Conservation (phyloP, 2,888 invertebrate genomes). For the Calephelis perditalis region DNA sequence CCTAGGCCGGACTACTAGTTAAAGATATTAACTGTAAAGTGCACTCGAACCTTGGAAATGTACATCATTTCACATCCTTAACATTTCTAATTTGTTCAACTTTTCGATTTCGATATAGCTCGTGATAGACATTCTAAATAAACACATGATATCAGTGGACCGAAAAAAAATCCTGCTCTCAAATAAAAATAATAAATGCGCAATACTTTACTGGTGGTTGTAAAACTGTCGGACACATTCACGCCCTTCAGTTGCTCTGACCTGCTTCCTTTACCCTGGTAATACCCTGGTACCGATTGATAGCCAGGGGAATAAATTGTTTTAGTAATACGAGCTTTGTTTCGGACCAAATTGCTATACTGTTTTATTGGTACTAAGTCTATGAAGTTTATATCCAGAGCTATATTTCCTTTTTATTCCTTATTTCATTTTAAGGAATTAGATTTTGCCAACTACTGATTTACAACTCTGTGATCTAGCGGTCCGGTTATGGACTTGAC, state of each 20-base stretch:
- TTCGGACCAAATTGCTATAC: conserved; percentile 2
- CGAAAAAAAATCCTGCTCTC: conserved; percentile 53
- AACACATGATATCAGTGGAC: conserved; percentile 54
- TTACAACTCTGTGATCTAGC: no score
- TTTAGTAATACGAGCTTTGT: conserved; percentile 9
- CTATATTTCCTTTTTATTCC: no score
- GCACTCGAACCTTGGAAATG: no score
- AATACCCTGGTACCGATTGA: conserved; percentile 10
- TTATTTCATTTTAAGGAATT: no score
- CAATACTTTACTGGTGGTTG: conserved; percentile 69
- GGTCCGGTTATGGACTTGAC: no score
- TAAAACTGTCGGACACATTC: conserved; percentile 67
- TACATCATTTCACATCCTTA: no score
- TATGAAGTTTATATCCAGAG: neutral
- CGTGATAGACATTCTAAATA: conserved; percentile 26
- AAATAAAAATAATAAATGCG: conserved; percentile 75
- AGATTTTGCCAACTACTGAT: no score
- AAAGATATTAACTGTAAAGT: no score
- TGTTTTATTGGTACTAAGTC: conserved; percentile 1
- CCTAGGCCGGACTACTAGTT: no score
- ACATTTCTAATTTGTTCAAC: neutral
- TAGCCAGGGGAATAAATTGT: conserved; percentile 9
- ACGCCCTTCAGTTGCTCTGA: conserved; percentile 47
- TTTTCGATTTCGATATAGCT: neutral
- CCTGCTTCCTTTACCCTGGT: neutral